Evolutionary conservation across 2,888 invertebrate genomes (phyloP), one percentile per base, ranked within the genome.

Genomic region (Ennomos quercinarius): DNA sequence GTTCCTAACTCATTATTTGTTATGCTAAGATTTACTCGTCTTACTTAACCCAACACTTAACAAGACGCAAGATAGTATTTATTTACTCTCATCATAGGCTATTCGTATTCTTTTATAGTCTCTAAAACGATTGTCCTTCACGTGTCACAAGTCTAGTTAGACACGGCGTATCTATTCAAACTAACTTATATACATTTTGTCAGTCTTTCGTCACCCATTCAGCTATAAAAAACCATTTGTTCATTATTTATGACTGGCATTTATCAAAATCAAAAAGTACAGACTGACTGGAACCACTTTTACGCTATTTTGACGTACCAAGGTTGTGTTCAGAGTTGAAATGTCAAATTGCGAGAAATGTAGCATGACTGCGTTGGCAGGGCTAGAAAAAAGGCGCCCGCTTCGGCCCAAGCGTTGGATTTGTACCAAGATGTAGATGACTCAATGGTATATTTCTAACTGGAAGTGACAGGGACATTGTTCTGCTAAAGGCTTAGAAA

Each of bases 311-410:
- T 54, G 61, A 61, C 57, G 48, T 53, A 44, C 45, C 66, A 68
- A 72, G 70, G 70, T 67, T 70, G 52, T 43, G 52, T 61, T 59
- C 60, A 47, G 64, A 59, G 59, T 61, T 66, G 64, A 70, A 72
- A 72, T 72, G 68, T 70, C 69, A 70, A 67, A 67, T 66, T 66
- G 64, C 65, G 49, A 60, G 60, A 63, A 63, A 61, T 60, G 59
- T 63, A 57, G 54, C 63, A 56, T 61, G 58, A 62, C 66, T 57
- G 41, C 50, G 58, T 44, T 57, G 68, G 57, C 62, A 47, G 49
- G 57, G 45, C 38, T 36, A 49, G 56, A 64, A 64, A 66, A 63
- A 64, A 59, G 48, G 57, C 54, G 64, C 53, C 34, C 27, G 56
- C 46, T 46, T 50, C 45, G n/a, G 41, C 47, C 52, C 48, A 45